Evolutionary conservation across 2,888 invertebrate genomes (phyloP), one percentile per base, ranked within the genome.

Genomic region (Lasioglossum pauxillum): DNA sequence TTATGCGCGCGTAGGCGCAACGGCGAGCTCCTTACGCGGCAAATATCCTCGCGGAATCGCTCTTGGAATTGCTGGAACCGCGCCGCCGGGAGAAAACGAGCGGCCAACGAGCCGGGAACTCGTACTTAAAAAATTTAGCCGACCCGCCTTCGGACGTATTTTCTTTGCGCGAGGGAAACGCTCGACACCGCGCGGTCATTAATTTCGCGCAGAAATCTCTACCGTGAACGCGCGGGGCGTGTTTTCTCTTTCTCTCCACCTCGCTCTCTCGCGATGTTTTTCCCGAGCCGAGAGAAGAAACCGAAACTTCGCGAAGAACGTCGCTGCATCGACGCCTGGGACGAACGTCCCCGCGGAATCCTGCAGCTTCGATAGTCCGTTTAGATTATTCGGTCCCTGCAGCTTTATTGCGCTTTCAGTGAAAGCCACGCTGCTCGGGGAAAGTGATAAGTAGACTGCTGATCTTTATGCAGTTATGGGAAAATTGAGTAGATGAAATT

Each of bases 51-150:
- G 27, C n/a, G 67, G 79, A 82, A 71, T 78, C 77, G 57, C 78
- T n/a, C 67, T n/a, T 60, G 79, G 73, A 79, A 79, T 49, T 23
- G 31, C 35, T 16, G 16, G 64, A 31, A 64, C 64, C 27, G 16
- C 46, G 46, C 46, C 27, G 60, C 5, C 74, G 27, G 71, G 57
- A 71, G 83, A 64, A 76, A 79, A 80, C 64, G 64, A 73, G 71
- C n/a, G 67, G 64, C 27, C 79, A 73, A 82, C 79, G 77, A 83
- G 78, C 27, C 64, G 82, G 79, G 67, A 84, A 82, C 80, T 76
- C 83, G 86, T 86, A 86, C 84, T 88, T 89, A 89, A 88, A 89
- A 89, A 84, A 86, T 88, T 86, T 84, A 89, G 83, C 78, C 80
- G 76, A 57, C 75, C 67, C 67, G 80, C 69, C 80, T 73, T 82